Percentiles rank a stretch among this genome's conserved stretches.
Evolutionary conservation across 35 echinoderm and acorn worm genomes (phyloP).

Genomic region (Nesometra sesokonis): DNA sequence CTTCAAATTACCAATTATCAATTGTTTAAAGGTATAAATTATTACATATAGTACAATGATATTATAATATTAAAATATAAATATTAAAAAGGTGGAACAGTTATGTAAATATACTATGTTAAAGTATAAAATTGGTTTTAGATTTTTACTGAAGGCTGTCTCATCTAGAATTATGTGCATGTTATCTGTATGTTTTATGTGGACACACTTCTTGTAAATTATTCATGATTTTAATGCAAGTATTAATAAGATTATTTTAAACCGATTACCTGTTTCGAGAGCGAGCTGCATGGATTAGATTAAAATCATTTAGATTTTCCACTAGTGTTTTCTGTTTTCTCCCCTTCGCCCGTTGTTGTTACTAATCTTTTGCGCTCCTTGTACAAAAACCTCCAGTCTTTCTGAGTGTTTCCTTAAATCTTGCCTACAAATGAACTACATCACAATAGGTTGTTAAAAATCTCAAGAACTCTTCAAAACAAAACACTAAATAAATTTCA

Average conservation of each 20-base stretch:
- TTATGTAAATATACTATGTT: too few species aligned
- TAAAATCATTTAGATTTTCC: not conserved
- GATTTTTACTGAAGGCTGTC: too few species aligned
- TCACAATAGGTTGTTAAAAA: too few species aligned
- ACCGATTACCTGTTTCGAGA: not conserved
- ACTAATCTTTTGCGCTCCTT: not conserved
- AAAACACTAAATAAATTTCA: too few species aligned
- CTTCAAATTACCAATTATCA: too few species aligned
- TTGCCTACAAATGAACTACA: not conserved
- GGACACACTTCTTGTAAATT: not conserved
- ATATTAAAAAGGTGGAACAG: too few species aligned
- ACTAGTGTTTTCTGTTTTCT: not conserved
- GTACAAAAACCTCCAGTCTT: not conserved
- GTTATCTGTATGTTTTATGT: not conserved
- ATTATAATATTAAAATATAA: too few species aligned
- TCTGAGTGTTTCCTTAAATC: not conserved
- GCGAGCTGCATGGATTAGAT: not conserved
- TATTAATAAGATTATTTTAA: not conserved
- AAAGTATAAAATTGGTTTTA: too few species aligned
- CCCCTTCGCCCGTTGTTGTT: not conserved
- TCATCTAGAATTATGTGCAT: not conserved
- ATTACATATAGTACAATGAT: too few species aligned
- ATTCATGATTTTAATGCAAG: not conserved
- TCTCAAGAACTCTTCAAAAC: too few species aligned
- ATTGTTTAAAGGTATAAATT: too few species aligned